Conservation (phyloP, 2,888 invertebrate species). For the Agrypnus murinus region DNA sequence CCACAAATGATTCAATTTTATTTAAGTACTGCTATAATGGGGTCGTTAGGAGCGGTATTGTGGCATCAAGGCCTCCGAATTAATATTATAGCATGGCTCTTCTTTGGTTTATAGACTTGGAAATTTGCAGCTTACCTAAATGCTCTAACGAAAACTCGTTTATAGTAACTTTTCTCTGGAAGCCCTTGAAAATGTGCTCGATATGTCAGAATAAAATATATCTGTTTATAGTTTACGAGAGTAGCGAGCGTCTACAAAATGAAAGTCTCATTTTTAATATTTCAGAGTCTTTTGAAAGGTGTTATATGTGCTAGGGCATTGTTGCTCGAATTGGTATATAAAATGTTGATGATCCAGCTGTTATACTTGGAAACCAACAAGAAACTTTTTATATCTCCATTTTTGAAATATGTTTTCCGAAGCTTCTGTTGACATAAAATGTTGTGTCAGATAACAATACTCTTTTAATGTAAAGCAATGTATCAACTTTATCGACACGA, state of each 20-base stretch:
- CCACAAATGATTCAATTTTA: conserved; percentile 37
- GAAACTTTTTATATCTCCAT: conserved; percentile 47
- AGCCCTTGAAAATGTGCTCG: conserved; percentile 23
- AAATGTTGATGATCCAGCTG: conserved; percentile 50
- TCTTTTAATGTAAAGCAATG: conserved; percentile 40
- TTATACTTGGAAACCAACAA: conserved; percentile 41
- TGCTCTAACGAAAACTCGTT: conserved; percentile 1
- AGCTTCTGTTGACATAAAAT: conserved; percentile 46
- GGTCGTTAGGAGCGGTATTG: conserved; percentile 31
- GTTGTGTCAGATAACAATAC: conserved; percentile 42
- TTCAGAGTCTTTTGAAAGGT: conserved; percentile 48
- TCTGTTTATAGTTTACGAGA: conserved; percentile 44
- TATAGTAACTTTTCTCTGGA: background rate
- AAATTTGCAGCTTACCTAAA: conserved; percentile 18
- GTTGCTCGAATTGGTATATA: conserved; percentile 47
- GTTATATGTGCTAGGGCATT: conserved; percentile 46
- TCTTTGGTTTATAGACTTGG: conserved; percentile 28
- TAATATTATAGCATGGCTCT: conserved; percentile 20
- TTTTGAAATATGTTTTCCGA: conserved; percentile 41
- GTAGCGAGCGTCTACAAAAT: conserved; percentile 46
- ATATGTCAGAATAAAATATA: conserved; percentile 46
- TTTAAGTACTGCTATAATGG: conserved; percentile 28
- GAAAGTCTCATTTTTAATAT: conserved; percentile 47
- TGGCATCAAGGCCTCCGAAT: conserved; percentile 25
- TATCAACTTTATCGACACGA: conserved; percentile 34